Evolutionary conservation across 2,797 vertebrate genomes (phyloP), one percentile per base, ranked within the genome.

Genomic region (Anguilla anguilla): DNA sequence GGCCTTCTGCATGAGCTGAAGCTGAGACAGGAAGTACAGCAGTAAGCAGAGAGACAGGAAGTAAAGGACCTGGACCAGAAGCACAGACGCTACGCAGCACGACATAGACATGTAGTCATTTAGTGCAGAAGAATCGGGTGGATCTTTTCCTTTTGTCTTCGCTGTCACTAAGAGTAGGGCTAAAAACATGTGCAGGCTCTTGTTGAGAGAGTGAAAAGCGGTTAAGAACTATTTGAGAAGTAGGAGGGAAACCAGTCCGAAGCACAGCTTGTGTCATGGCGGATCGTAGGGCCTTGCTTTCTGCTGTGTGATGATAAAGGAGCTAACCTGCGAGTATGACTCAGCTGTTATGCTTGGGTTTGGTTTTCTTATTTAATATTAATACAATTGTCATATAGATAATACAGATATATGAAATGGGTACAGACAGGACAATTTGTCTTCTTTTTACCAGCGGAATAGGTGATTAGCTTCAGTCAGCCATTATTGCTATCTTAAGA

Each of bases 401-500:
- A 6, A n/a, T 67, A 13, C 55, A 57, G 55, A 57, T 13, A 57
- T 57, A 57, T 15, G 13, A 57, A n/a, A 6, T 67, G 10, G 61
- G 61, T 67, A 1, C 7, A 67, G 25, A 67, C 61, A 67, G 61
- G n/a, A n/a, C 5, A n/a, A 15, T 31, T 11, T 72, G 69, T 72
- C 28, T 72, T 72, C 7, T 31, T 35, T 72, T 72, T 31, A 35
- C 7, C n/a, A 35, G 69, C n/a, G n/a, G 69, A 35, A 31, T 72
- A 15, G n/a, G 69, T 13, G 2, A 72, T 35, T 72, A 9, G 69
- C 69, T 72, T 72, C 28, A 13, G 69, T 72, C 28, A 31, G n/a
- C 28, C 69, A 72, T 72, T 72, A 72, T 35, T 72, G 13, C 1
- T 35, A 90, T 92, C 93, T 90, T 87, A 86, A 90, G 87, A 92